Evolutionary conservation across 2,113 vertebrate species (phyloP), one percentile per base, ranked within the genome.

Genomic region (Brienomyrus longianalis): DNA sequence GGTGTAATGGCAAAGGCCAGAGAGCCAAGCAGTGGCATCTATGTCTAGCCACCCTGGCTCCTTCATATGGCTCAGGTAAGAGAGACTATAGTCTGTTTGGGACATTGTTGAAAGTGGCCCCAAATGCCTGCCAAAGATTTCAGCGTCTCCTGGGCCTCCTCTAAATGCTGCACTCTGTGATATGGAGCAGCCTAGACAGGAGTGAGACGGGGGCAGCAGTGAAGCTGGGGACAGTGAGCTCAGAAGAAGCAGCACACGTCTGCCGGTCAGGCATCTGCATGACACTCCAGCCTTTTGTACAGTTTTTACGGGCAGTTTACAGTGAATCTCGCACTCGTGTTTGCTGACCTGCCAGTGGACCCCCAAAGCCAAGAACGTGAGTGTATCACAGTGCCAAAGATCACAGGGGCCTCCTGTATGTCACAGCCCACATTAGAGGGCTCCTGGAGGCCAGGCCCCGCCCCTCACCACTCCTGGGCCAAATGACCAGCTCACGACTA

Each of bases 91-190:
- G 89, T 89, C 90, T 77, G 19, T 77, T 89, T 56, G 88, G 84
- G 77, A 83, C 54, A 31, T 39, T 39, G 52, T 39, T 89, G 74
- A 48, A 11, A 35, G 62, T 1, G 31, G 50, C 47, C 31, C 48
- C 77, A 83, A 45, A 51, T 35, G 3, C 48, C 48, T 54, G 85
- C 21, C 88, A 80, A 54, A 70, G 85, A 87, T 89, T 88, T n/a
- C 45, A 70, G n/a, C 83, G 59, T 59, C 90, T 80, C 85, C 87
- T 47, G 90, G 89, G 56, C 83, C 21, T 83, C 86, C 86, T 90
- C 90, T 90, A 91, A 92, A 83, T 70, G 88, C 92, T 90, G 66
- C 86, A 85, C 90, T 92, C 52, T 43, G 90, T 90, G 90, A 85
- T 91, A 92, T 80, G 66, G 90, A 89, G 48, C 27, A 66, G 62